Evolutionary conservation across 2,888 invertebrate species (phyloP).

Genomic region (Liodrosophila aerea): DNA sequence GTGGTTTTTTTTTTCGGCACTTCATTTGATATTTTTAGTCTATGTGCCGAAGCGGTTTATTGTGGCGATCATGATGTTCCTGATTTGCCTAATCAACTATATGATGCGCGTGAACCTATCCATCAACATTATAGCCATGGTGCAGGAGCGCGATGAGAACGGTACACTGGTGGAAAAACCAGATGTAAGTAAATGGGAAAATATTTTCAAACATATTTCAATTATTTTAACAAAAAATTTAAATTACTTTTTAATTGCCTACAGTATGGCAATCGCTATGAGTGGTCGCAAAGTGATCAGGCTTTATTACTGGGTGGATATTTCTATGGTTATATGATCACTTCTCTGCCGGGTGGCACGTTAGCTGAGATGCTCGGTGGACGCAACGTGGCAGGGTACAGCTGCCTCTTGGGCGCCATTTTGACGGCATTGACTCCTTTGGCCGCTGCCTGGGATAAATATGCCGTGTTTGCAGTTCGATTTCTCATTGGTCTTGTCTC

Average conservation of each 20-base stretch:
- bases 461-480: conserved; percentile 84
- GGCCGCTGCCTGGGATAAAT: conserved; percentile 84
- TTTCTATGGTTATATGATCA: conserved; percentile 88
- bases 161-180: conserved; percentile 71
- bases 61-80: conserved; percentile 88
- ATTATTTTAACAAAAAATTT: neutral
- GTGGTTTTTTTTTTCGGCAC: too few species aligned
- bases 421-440: conserved; percentile 86
- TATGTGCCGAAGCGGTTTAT: conserved; percentile 84
- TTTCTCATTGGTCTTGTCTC: conserved; percentile 86
- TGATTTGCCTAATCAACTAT: conserved; percentile 88
- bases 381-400: conserved; percentile 84
- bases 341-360: conserved; percentile 86
- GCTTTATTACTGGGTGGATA: conserved; percentile 87
- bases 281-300: conserved; percentile 86
- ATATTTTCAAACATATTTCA: neutral
- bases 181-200: conserved; percentile 71
- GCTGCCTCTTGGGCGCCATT: conserved; percentile 82
- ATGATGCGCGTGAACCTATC: conserved; percentile 90
- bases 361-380: conserved; percentile 87
- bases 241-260: conserved; percentile 20
- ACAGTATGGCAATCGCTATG: conserved; percentile 83
- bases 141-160: conserved; percentile 82
- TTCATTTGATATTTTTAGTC: conserved; percentile 75
- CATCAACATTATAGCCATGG: conserved; percentile 89